These are phyloP conservation scores for Diadegma fenestrale DNA, from an alignment of 2,888 invertebrate genomes.

Conservation along the genomic window DNA sequence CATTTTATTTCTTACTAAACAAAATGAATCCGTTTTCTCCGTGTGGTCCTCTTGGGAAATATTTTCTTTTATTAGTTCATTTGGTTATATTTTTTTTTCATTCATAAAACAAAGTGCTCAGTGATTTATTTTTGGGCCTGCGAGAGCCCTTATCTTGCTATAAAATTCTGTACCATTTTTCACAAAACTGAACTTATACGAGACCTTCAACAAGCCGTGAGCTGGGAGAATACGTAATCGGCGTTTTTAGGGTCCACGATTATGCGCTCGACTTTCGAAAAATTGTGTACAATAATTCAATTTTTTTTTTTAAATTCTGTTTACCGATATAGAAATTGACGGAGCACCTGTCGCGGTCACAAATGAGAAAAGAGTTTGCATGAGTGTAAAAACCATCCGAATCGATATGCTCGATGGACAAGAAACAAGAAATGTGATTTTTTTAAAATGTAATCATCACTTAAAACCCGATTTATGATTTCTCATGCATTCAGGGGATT, in stretches of 20 bases:
- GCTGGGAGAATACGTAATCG: conserved; percentile 1
- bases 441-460: not conserved
- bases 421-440: too few relatives aligned
- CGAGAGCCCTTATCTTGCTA: not conserved
- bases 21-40: too few relatives aligned
- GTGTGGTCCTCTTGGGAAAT: not conserved
- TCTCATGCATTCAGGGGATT: too few relatives aligned
- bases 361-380: not conserved
- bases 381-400: not conserved
- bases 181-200: not conserved
- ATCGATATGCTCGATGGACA: not conserved
- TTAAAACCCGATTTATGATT: too few relatives aligned
- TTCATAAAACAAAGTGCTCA: not conserved
- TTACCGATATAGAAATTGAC: not conserved
- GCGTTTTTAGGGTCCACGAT: not conserved
- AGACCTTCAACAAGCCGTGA: not conserved
- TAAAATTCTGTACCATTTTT: conserved; percentile 6
- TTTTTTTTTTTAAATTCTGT: not conserved
- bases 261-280: not conserved
- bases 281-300: not conserved
- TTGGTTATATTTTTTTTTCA: not conserved
- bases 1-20: too few relatives aligned
- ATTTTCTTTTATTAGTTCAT: not conserved
- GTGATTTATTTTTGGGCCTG: conserved; percentile 2
- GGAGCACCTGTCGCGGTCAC: not conserved